Evolutionary conservation across 2,113 vertebrate species (phyloP).

Genomic region (Scytalopus superciliaris): DNA sequence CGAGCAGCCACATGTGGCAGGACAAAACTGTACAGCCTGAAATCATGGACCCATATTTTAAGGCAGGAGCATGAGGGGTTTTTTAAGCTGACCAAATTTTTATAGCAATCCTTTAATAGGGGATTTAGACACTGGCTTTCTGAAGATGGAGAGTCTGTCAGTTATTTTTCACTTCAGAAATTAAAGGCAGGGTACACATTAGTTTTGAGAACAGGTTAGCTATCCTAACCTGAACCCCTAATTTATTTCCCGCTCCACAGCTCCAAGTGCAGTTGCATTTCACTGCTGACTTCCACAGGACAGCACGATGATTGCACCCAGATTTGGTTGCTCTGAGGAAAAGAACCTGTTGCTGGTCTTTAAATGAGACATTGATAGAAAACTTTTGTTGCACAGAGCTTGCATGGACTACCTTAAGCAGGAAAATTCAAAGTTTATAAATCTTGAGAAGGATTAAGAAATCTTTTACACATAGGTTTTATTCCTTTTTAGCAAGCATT

Average conservation of each 20-base stretch:
- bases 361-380: background rate
- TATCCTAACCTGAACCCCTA: background rate
- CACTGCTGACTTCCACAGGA: background rate
- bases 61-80: rapidly evolving
- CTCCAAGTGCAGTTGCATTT: background rate
- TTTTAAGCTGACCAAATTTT: background rate
- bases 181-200: background rate
- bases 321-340: background rate
- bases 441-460: background rate
- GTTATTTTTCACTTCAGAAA: background rate
- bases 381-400: background rate
- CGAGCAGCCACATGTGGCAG: background rate
- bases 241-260: background rate
- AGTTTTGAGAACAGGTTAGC: background rate
- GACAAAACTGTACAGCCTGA: background rate
- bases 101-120: background rate
- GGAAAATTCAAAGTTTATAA: background rate
- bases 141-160: background rate
- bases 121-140: background rate
- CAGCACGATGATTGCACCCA: background rate
- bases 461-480: background rate
- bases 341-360: background rate
- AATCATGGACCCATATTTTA: background rate
- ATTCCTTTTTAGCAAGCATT: background rate
- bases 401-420: background rate